These are phyloP conservation scores for Conopomorpha cramerella DNA, from an alignment of 1,140 invertebrate species.

Conservation along the genomic window DNA sequence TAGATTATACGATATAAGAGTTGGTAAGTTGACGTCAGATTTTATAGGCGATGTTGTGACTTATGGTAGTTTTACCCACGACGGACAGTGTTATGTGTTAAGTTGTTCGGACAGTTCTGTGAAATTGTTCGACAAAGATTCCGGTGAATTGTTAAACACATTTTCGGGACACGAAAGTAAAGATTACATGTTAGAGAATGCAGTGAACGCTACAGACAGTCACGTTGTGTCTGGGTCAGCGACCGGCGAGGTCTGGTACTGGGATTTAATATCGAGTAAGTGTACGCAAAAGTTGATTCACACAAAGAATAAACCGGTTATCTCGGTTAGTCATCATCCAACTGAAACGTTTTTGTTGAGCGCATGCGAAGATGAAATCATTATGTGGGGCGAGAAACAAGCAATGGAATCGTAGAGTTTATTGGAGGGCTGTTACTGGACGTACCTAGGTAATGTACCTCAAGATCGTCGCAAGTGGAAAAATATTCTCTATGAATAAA, in stretches of 20 bases:
- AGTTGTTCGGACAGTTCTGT: constrained; percentile 82
- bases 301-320: constrained; percentile 58
- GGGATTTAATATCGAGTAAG: constrained; percentile 82
- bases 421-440: neutral
- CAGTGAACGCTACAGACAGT: constrained; percentile 79
- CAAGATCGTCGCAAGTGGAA: too few species aligned
- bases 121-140: constrained; percentile 83
- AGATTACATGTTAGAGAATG: constrained; percentile 86
- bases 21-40: constrained; percentile 82
- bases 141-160: constrained; percentile 56
- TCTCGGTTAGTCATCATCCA: constrained; percentile 76
- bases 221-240: constrained; percentile 87
- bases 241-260: constrained; percentile 83
- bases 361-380: constrained; percentile 67
- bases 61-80: constrained; percentile 76
- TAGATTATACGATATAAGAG: constrained; percentile 88
- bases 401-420: neutral
- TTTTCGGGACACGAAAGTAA: constrained; percentile 79
- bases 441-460: too few species aligned
- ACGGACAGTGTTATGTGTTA: constrained; percentile 85
- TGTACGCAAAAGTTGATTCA: constrained; percentile 59
- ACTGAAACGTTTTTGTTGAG: constrained; percentile 69
- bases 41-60: constrained; percentile 82
- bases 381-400: constrained; percentile 60
- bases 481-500: too few species aligned